phyloP scores from a whole-genome alignment of 2,888 invertebrate species.

The Lasius platythorax region DNA sequence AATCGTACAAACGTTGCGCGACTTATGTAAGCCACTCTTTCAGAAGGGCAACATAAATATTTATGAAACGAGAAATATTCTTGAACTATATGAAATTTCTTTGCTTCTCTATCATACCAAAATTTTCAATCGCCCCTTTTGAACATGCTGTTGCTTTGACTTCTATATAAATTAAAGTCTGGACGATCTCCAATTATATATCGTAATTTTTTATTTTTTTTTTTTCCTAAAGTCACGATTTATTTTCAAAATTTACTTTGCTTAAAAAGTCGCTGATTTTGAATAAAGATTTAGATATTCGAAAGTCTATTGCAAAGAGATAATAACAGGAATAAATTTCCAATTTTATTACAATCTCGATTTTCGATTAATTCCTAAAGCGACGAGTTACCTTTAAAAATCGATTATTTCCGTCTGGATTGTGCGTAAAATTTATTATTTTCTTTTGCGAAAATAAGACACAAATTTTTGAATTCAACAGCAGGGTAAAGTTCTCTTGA shows the following conservation, averaged over 20 bases:
- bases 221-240: background rate
- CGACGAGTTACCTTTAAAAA: background rate
- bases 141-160: background rate
- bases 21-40: conserved; percentile 2
- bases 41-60: conserved; percentile 25
- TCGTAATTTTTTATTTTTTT: background rate
- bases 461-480: conserved; percentile 14
- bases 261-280: background rate
- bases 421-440: background rate
- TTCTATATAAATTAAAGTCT: background rate
- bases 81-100: background rate
- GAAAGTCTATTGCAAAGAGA: background rate
- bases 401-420: background rate
- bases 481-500: conserved; percentile 16
- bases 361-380: background rate
- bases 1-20: background rate
- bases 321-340: background rate
- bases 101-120: background rate
- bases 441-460: background rate
- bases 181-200: conserved; percentile 7
- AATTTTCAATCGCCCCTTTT: conserved; percentile 1
- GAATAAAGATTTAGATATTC: background rate
- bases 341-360: background rate
- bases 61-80: conserved; percentile 35
- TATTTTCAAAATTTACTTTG: background rate